Conservation (phyloP, 1,140 invertebrate species). For the Acromyrmex echinatior region DNA sequence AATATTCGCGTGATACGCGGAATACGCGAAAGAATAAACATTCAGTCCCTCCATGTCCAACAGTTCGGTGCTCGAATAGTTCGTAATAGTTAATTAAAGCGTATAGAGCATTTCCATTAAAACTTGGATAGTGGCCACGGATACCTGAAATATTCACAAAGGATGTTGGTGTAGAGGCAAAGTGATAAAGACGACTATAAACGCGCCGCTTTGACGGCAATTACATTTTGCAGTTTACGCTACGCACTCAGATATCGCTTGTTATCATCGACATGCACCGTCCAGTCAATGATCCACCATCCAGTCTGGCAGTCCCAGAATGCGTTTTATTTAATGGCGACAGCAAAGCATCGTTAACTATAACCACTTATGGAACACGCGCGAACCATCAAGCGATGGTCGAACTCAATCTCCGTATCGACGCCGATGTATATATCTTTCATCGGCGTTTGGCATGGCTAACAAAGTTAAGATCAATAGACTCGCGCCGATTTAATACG, state of each 20-base stretch:
- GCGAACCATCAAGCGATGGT: conserved; percentile 36
- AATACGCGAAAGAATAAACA: conserved; percentile 53
- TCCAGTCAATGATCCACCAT: background rate
- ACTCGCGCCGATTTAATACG: conserved; percentile 38
- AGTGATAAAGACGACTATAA: conserved; percentile 62
- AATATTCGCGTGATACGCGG: conserved; percentile 31
- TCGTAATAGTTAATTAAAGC: conserved; percentile 71
- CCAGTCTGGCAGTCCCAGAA: background rate
- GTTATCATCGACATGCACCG: conserved; percentile 47
- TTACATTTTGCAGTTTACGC: conserved; percentile 18
- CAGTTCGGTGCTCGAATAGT: conserved; percentile 37
- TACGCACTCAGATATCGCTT: conserved; percentile 40
- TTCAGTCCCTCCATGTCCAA: background rate
- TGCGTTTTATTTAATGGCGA: conserved; percentile 35
- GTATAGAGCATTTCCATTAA: conserved; percentile 57
- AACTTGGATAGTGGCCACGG: conserved; percentile 34
- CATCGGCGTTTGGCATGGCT: conserved; percentile 25
- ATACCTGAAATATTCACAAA: conserved; percentile 65
- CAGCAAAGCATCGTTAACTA: conserved; percentile 42
- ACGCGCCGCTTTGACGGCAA: conserved; percentile 48
- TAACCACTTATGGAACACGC: conserved; percentile 52
- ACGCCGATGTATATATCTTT: conserved; percentile 15
- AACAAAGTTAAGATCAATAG: conserved; percentile 51
- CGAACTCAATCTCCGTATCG: conserved; percentile 38
- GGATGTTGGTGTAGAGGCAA: background rate